These are phyloP conservation scores for Selene dorsalis DNA, from an alignment of 2,797 vertebrate genomes.

Conservation along the genomic window DNA sequence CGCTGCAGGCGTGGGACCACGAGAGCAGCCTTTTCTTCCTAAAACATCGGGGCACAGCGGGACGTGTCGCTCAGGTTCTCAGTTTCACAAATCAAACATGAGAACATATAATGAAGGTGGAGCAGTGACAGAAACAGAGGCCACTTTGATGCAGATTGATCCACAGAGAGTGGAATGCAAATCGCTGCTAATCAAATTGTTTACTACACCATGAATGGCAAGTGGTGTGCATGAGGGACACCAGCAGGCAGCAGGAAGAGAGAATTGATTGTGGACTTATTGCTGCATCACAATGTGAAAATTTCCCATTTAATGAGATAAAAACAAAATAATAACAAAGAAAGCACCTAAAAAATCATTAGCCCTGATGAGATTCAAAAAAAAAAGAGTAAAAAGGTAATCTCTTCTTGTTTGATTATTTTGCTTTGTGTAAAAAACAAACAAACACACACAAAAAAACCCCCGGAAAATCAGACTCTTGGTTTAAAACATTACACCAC, in stretches of 20 bases:
- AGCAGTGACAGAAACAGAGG: conserved; percentile 56
- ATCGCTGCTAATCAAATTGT: conserved; percentile 74
- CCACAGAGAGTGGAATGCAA: conserved; percentile 63
- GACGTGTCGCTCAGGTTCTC: conserved; percentile 40
- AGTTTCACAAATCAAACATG: conserved; percentile 57
- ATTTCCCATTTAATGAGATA: conserved; percentile 20
- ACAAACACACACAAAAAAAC: no score
- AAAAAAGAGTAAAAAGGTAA: no score
- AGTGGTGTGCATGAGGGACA: conserved; percentile 40
- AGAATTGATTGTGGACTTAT: conserved; percentile 26
- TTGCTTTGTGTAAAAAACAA: no score
- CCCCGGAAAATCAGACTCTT: no score
- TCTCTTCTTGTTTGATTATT: no score
- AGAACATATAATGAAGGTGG: conserved; percentile 62
- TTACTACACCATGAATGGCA: conserved; percentile 57
- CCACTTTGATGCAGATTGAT: conserved; percentile 66
- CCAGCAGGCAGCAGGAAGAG: conserved; percentile 8
- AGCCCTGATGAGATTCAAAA: neutral
- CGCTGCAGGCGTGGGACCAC: conserved; percentile 4
- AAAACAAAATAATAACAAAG: neutral
- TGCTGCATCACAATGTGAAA: conserved; percentile 20
- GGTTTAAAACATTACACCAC: neutral
- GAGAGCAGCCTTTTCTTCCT: neutral
- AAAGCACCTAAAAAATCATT: neutral
- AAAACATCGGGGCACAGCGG: conserved; percentile 5